Base-by-base conservation (phyloP, 2,888 invertebrate genomes). In the Acrocyrtus sp. region DNA sequence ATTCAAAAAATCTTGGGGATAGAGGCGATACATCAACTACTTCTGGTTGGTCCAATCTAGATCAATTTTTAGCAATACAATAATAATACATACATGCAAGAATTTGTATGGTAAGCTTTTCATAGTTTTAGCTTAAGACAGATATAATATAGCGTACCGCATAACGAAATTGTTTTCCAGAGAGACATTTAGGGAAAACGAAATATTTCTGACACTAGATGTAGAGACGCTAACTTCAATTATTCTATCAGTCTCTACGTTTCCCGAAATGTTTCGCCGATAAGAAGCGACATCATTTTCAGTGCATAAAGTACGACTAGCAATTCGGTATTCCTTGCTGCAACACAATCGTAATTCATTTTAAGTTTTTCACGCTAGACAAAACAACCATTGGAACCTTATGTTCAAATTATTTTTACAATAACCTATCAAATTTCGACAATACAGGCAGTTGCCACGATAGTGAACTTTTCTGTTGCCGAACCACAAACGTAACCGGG, bases 401-500 rank as follows among this genome's bases (percentile, higher is more conserved):
- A 24, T 10, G 24, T 17, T 15, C 48, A 34, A 8, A 34, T 50
- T 34, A 3, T 8, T 34, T 34, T 5, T 29, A 45, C 17, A 22
- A 61, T 62, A 60, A 65, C 72, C 47, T 41, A 56, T 70, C 69
- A 57, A 69, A 69, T 47, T 72, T 78, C 19, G 78, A 76, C 53
- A 51, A 39, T 81, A 91, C 86, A 0, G 93, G 94, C 8, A 94
- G 85, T 82, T 91, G 90, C 93, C 93, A 94, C 0, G 93, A 92
- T 68, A 92, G 85, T 1, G 93, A 90, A 54, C 90, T 90, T 82
- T 88, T 89, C 78, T 90, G 90, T 83, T 94, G 92, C 47, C 90
- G 85, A 0, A 91, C 90, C 0, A 92, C 92, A 66, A 93, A 88
- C 78, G 93, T 87, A 4, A 93, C 84, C 0, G 93, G 93, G 76